phyloP scores from a whole-genome alignment of 2,113 vertebrate genomes.

The Ictalurus furcatus region DNA sequence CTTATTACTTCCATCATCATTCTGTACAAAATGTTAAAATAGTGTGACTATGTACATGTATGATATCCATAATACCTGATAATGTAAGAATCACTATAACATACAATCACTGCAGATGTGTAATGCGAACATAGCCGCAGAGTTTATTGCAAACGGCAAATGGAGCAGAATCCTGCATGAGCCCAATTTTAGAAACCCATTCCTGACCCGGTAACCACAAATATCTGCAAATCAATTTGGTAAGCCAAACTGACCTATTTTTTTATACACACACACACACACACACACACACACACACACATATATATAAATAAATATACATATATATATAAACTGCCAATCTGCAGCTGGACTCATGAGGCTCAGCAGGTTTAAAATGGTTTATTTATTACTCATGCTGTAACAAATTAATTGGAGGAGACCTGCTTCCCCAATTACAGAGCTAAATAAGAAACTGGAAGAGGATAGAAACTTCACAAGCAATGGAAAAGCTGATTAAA shows the following conservation, averaged over 20 bases:
- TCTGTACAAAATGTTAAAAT: not conserved
- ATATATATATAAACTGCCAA: not conserved
- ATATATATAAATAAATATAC: too few relatives aligned
- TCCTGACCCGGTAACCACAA: slow-evolving; percentile 9
- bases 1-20: not conserved
- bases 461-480: not conserved
- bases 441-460: not conserved
- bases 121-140: not conserved
- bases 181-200: slow-evolving; percentile 1
- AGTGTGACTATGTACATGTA: not conserved
- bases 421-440: not conserved
- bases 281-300: too few relatives aligned
- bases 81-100: not conserved
- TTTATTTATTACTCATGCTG: not conserved
- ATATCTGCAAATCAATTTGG: slow-evolving; percentile 25
- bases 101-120: not conserved
- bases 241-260: slow-evolving; percentile 17
- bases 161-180: not conserved
- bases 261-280: too few relatives aligned
- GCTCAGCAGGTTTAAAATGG: not conserved
- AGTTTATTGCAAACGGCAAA: slow-evolving; percentile 10
- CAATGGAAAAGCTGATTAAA: not conserved
- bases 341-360: not conserved
- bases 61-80: not conserved
- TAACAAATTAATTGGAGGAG: not conserved